A percentile compares a stretch with the other conserved stretches of the same genome.
Evolutionary conservation across 2,888 invertebrate genomes (phyloP).

Genomic region (Notodromas monacha): DNA sequence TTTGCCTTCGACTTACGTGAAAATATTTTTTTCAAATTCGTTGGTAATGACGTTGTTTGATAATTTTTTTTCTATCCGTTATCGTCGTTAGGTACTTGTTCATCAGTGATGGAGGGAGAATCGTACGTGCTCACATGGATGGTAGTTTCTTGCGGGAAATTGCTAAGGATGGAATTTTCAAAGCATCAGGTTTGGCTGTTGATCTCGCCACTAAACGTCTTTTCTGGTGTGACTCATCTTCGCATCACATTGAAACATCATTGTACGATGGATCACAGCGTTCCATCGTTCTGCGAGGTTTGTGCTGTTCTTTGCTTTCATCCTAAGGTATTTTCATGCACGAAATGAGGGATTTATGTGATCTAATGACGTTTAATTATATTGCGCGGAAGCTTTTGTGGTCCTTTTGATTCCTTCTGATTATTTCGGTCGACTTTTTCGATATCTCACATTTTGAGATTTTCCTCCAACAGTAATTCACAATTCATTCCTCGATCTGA

Average conservation of each 20-base stretch:
- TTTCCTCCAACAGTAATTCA: too few relatives aligned
- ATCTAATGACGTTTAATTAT: too few relatives aligned
- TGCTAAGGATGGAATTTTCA: constrained; percentile 66
- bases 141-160: constrained; percentile 50
- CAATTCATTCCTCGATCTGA: too few relatives aligned
- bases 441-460: too few relatives aligned
- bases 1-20: not conserved
- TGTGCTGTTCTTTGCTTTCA: too few relatives aligned
- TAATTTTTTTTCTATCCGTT: constrained; percentile 10
- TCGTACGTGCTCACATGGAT: constrained; percentile 66
- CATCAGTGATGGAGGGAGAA: constrained; percentile 20
- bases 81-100: constrained; percentile 20
- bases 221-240: constrained; percentile 78
- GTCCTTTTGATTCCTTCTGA: too few relatives aligned
- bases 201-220: constrained; percentile 64
- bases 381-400: too few relatives aligned
- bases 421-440: too few relatives aligned
- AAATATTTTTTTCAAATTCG: constrained; percentile 2
- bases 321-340: too few relatives aligned
- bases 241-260: constrained; percentile 82
- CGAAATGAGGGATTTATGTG: too few relatives aligned
- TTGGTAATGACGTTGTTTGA: not conserved
- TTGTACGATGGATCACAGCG: constrained; percentile 62
- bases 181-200: constrained; percentile 62
- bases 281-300: constrained; percentile 15